Percentiles rank a stretch among this genome's conserved stretches.
Evolutionary conservation across 2,888 invertebrate genomes (phyloP).

Genomic region (Sepioteuthis lessoniana): DNA sequence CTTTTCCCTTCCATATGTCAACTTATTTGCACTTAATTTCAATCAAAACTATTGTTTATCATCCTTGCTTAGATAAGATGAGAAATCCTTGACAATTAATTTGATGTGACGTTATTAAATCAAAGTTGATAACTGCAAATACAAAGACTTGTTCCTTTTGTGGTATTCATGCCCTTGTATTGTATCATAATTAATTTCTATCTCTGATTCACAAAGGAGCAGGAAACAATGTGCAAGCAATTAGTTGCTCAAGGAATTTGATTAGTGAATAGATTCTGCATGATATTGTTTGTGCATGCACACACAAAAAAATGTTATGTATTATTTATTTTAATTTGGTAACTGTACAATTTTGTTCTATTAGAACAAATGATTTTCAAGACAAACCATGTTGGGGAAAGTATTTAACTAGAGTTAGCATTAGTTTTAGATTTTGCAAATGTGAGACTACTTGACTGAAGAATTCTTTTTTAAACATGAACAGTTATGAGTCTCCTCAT

Average conservation of each 20-base stretch:
- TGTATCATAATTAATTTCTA: not conserved
- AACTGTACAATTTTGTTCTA: too few relatives aligned
- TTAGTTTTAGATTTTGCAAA: too few relatives aligned
- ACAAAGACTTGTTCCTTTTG: not conserved
- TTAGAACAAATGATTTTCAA: too few relatives aligned
- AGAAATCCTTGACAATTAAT: not conserved
- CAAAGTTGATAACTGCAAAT: not conserved
- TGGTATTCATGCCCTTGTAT: not conserved
- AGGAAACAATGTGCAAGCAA: not conserved
- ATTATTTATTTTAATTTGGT: too few relatives aligned
- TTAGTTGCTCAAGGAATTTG: not conserved
- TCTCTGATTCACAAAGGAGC: not conserved
- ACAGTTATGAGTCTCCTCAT: too few relatives aligned
- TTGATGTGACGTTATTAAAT: not conserved
- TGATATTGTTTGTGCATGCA: not conserved
- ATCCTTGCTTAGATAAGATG: not conserved
- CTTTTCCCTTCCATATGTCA: not conserved
- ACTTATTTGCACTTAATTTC: not conserved
- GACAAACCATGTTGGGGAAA: too few relatives aligned
- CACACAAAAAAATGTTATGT: too few relatives aligned
- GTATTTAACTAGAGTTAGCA: too few relatives aligned
- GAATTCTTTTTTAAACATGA: too few relatives aligned
- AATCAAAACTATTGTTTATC: not conserved
- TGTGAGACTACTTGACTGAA: too few relatives aligned
- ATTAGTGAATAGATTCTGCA: not conserved